Conservation (phyloP, 1,140 invertebrate genomes). For the Ceratosolen solmsi region DNA sequence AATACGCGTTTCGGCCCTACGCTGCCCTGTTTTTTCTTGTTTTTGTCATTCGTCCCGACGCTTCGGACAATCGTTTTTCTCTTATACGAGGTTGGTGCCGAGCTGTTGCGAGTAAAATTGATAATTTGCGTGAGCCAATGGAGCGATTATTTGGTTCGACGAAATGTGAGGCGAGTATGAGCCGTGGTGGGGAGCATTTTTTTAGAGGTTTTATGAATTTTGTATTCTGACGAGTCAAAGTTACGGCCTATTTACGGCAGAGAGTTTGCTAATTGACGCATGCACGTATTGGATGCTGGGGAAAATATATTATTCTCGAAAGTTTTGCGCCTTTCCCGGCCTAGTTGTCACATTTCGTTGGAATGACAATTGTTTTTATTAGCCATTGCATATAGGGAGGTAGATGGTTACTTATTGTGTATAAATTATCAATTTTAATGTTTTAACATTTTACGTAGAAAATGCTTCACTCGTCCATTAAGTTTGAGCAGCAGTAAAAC, state of each 20-base stretch:
- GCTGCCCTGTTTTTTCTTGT: not conserved
- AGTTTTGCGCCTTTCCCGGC: constrained; percentile 3
- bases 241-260: not conserved
- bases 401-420: not conserved
- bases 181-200: not conserved
- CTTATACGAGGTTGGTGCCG: not conserved
- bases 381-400: too few relatives aligned
- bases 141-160: not conserved
- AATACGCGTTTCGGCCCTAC: not conserved
- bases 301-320: constrained; percentile 21
- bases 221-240: not conserved
- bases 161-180: not conserved
- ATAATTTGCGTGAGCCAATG: not conserved
- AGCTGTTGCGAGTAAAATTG: not conserved
- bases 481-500: not conserved
- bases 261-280: constrained; percentile 4
- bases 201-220: not conserved
- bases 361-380: too few relatives aligned
- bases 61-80: not conserved
- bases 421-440: constrained; percentile 1
- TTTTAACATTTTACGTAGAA: not conserved
- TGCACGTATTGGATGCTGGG: not conserved
- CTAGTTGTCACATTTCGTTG: too few relatives aligned
- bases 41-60: not conserved
- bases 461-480: not conserved